These are phyloP conservation scores for Bradynema listronoti DNA, from an alignment of 1,140 invertebrate species.

Conservation along the genomic window DNA sequence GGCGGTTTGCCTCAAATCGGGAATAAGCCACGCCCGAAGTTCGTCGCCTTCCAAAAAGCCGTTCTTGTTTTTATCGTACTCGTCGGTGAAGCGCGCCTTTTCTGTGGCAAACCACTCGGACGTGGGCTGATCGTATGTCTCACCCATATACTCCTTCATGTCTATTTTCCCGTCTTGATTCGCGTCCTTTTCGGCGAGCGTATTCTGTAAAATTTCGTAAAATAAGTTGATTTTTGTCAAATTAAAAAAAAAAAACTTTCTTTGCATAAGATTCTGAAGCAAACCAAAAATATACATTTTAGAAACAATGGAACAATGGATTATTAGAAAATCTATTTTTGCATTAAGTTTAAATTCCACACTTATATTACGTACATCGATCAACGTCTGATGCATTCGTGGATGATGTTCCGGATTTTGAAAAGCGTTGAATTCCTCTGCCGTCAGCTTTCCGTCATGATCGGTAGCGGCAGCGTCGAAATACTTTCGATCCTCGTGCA, in stretches of 20 bases:
- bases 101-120: slow-evolving; percentile 68
- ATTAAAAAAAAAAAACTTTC: background rate
- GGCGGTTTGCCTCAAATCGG: slow-evolving; percentile 78
- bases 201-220: slow-evolving; percentile 63
- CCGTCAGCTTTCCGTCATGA: slow-evolving; percentile 71
- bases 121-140: slow-evolving; percentile 64
- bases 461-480: slow-evolving; percentile 79
- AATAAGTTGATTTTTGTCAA: background rate
- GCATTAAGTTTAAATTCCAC: background rate
- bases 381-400: slow-evolving; percentile 73
- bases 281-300: background rate
- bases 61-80: slow-evolving; percentile 80
- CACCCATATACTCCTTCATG: slow-evolving; percentile 57
- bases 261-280: slow-evolving; percentile 17
- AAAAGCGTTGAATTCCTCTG: slow-evolving; percentile 78
- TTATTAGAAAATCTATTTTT: background rate
- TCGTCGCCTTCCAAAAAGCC: slow-evolving; percentile 73
- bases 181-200: slow-evolving; percentile 74
- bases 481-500: slow-evolving; percentile 73
- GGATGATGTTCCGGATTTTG: slow-evolving; percentile 83
- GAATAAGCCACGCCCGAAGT: slow-evolving; percentile 80
- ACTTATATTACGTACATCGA: slow-evolving; percentile 57
- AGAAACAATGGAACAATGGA: background rate
- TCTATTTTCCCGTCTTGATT: slow-evolving; percentile 70
- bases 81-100: slow-evolving; percentile 80